Evolutionary conservation across 2,888 invertebrate species (phyloP), one percentile per base, ranked within the genome.

Genomic region (Silvanus unidentatus): DNA sequence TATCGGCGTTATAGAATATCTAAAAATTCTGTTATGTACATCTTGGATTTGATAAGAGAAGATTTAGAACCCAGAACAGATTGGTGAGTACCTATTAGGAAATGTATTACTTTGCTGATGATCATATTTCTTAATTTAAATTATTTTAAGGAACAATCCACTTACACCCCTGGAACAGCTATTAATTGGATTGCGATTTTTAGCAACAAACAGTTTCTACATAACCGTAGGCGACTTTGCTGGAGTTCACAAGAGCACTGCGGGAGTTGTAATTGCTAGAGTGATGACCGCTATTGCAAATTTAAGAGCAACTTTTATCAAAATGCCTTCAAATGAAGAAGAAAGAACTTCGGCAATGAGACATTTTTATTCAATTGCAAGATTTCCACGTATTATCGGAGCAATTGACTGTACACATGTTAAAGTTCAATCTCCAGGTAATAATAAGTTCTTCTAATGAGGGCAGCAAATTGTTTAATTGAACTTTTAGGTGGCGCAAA

Each of bases 161-260:
- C 4, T 32, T 8, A 11, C 5, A 8, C 32, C 32, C 12, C 12
- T 32, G n/a, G 11, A 32, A 32, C 32, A 32, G n/a, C 10, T 32
- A 5, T 12, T 32, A 11, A 32, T 32, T 11, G 32, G 11, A 12
- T 32, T 32, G 12, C 4, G 32, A 32, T 11, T 32, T n/a, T 9
- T 45, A 42, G 49, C 49, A 15, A 37, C 45, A 8, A 45, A 44
- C 29, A 41, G 38, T 10, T 44, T 52, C 42, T 40, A 46, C 36
- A 32, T 45, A 15, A 30, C 45, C 8, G 34, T 47, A 14, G 50
- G 39, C 11, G 47, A 54, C 38, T 54, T 52, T 47, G 37, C 29
- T 2, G 48, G 48, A 12, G 41, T 48, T 10, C 41, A 47, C 22
- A 45, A 52, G 41, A 9, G 48, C 12, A 43, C 48, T 27, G 50